Evolutionary conservation across 2,797 vertebrate species (phyloP), one percentile per base, ranked within the genome.

Genomic region (Hypotaenidia philippensis): DNA sequence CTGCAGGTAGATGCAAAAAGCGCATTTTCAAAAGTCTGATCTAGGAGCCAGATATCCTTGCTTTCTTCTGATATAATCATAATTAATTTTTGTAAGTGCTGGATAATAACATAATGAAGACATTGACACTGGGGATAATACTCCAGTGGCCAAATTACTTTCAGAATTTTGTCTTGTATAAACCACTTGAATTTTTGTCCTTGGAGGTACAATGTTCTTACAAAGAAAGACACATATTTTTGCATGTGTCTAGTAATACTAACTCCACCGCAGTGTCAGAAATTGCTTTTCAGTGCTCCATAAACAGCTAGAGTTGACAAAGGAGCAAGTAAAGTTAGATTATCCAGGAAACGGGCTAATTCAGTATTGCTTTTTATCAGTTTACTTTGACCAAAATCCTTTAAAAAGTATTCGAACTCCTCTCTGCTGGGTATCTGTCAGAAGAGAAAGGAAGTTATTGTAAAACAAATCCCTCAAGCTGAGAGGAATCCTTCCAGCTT

Each of bases 381-480:
- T 90, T 71, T 72, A 57, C 53, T 83, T 90, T 91, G 61, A 78
- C 27, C 78, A 32, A 80, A 26, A 69, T 50, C 9, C 19, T 81
- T 84, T 75, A 47, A 40, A 93, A 93, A 68, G 21, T 71, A 19
- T 76, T 80, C 86, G 26, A 85, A 81, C 26, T 66, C 7, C 5
- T 82, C 38, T 92, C 74, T 40, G 32, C 61, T 87, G 81, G 16
- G 8, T 77, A 60, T 32, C 34, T 68, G 78, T 64, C 40, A 87
- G 40, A 77, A 92, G 68, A 85, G 11, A 94, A 89, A 72, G 25
- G 25, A 59, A 70, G 16, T 49, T 72, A 59, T 49, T 77, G 34
- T 31, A 69, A 93, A 93, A 83, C 38, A 92, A 90, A 85, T 92
- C 55, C 20, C 44, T 83, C 50, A 71, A 81, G 31, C 12, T 66